These are phyloP conservation scores for Abrostola triplasia DNA, from an alignment of 2,888 invertebrate genomes.

Conservation along the genomic window DNA sequence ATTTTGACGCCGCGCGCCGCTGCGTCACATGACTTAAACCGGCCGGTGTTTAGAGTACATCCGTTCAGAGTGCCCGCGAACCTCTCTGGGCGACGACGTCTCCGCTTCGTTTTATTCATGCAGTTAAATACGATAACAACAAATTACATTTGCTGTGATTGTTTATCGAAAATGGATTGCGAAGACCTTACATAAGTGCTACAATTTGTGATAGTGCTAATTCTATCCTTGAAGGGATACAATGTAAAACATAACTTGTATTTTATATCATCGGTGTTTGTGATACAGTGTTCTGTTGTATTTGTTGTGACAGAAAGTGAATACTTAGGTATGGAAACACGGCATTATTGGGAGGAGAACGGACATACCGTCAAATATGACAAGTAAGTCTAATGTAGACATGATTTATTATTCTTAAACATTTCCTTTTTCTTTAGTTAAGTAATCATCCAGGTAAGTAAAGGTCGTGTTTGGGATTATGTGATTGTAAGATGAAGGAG, in stretches of 20 bases:
- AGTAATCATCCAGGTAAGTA: neutral
- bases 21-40: constrained; percentile 76
- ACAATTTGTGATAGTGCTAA: constrained; percentile 58
- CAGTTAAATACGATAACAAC: constrained; percentile 67
- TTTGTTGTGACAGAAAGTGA: constrained; percentile 72
- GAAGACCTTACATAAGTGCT: constrained; percentile 66
- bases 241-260: constrained; percentile 62
- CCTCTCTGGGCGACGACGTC: constrained; percentile 65
- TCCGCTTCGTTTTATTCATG: constrained; percentile 55
- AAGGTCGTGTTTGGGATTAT: too few relatives aligned
- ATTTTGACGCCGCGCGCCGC: constrained; percentile 71
- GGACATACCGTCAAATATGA: constrained; percentile 82
- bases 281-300: constrained; percentile 67
- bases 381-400: constrained; percentile 70
- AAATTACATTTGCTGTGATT: constrained; percentile 55
- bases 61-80: constrained; percentile 68
- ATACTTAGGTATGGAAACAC: constrained; percentile 75
- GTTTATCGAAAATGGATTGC: constrained; percentile 69
- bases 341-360: constrained; percentile 84
- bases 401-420: constrained; percentile 1
- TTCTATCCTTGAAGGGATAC: constrained; percentile 46
- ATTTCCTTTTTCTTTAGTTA: neutral
- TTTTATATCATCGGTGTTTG: constrained; percentile 59
- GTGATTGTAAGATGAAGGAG: too few relatives aligned
- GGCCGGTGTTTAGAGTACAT: constrained; percentile 67